Percentiles rank a stretch among this genome's conserved stretches.
phyloP scores from a whole-genome alignment of 2,113 vertebrate genomes.

The Muntiacus muntjak region DNA sequence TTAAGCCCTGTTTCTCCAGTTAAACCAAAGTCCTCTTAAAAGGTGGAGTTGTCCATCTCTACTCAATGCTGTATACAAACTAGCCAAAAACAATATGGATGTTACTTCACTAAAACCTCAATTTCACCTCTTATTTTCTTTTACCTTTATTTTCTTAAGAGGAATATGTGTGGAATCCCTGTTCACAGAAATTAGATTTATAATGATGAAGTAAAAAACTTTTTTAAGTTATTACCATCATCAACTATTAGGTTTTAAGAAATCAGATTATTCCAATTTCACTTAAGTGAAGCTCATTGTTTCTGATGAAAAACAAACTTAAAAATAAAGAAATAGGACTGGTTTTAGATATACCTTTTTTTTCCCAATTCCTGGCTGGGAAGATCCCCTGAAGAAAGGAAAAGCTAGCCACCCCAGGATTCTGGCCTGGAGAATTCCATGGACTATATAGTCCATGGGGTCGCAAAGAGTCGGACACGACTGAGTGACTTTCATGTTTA shows the following conservation, averaged over 20 bases:
- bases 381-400: background rate
- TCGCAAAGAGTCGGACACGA: background rate
- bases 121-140: background rate
- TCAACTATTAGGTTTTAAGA: background rate
- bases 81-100: background rate
- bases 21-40: background rate
- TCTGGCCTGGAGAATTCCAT: background rate
- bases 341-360: background rate
- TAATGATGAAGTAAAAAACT: background rate
- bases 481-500: background rate
- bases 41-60: background rate
- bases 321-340: background rate
- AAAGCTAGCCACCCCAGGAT: background rate
- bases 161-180: background rate
- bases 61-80: background rate
- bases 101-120: background rate
- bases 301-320: background rate
- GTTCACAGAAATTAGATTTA: background rate
- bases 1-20: background rate
- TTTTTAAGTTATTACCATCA: background rate
- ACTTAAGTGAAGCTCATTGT: background rate
- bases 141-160: background rate
- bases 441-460: background rate
- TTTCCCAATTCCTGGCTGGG: background rate
- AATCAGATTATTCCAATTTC: background rate